Base-by-base conservation (phyloP, 23 tunicate genomes). In the Aplidium turbinatum region DNA sequence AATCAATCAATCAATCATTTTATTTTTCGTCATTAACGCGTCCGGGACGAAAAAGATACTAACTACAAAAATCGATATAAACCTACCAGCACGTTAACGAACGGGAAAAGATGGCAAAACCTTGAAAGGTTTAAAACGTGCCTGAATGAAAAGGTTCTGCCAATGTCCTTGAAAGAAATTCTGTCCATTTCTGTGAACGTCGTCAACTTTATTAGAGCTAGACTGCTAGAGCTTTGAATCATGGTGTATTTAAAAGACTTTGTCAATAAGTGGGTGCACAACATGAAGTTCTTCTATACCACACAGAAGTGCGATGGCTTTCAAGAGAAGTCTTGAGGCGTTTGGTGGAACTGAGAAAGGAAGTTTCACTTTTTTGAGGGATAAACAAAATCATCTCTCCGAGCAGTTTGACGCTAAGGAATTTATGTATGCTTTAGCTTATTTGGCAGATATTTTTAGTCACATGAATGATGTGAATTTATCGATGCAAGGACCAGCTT, bases 201-300 rank as follows among this genome's bases (percentile, higher is more conserved):
- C 47, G 83, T 78, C 63, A 78, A 68, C 64, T 78, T 78, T 68
- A 58, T 78, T 39, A 68, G 72, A 68, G 58, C 42, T 29, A 32
- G 61, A 54, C 24, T n/a, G n/a, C n/a, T n/a, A n/a, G 79, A 22
- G 68, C 73, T 74, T 33, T 74, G n/a, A 74, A 74, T 57, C 33
- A 61, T 58, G 70, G 79, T n/a, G 51, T 74, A 32, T 78, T 78
- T 22, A 38, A 76, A 25, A 26, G 39, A 34, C 38, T 76, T 35
- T 36, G 52, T 66, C 73, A 35, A 35, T 55, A 61, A 32, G 11
- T 76, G 34, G 71, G 81, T 32, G 63, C 81, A 25, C 33, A 76
- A 76, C 63, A 27, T 38, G 68, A 61, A 21, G 46, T 52, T 70
- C 63, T 61, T 6, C 68, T 61, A 23, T 61, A 25, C 62, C 47